Evolutionary conservation across 2,888 invertebrate genomes (phyloP).

Genomic region (Catonia carolina): DNA sequence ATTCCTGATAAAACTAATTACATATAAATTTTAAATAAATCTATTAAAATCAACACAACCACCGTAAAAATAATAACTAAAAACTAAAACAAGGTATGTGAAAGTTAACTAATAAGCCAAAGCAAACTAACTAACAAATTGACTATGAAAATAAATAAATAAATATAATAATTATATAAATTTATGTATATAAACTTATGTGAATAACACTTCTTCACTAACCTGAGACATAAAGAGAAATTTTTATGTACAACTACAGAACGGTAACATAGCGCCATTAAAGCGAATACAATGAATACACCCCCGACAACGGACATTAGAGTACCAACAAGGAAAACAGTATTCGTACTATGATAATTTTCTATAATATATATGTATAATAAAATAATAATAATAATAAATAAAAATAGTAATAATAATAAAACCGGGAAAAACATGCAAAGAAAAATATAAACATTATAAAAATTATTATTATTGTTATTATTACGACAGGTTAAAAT

Average conservation of each 20-base stretch:
- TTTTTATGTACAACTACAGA: conserved; percentile 98
- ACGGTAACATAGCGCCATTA: conserved; percentile 99
- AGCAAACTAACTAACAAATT: too few relatives aligned
- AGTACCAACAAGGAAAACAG: conserved; percentile 94
- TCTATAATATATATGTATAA: conserved; percentile 53
- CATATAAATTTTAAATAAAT: too few relatives aligned
- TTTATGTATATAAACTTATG: too few relatives aligned
- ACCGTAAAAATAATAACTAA: too few relatives aligned
- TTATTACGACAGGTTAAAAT: background rate
- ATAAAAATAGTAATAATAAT: conserved; percentile 17
- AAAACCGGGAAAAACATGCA: background rate
- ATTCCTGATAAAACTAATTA: too few relatives aligned
- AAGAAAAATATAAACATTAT: background rate
- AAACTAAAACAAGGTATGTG: too few relatives aligned
- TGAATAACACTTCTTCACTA: conserved; percentile 55
- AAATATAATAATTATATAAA: too few relatives aligned
- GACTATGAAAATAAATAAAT: too few relatives aligned
- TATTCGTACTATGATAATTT: conserved; percentile 96
- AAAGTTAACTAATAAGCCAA: too few relatives aligned
- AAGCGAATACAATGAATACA: conserved; percentile 97
- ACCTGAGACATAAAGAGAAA: conserved; percentile 98
- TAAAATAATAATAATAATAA: background rate
- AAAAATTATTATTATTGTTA: background rate
- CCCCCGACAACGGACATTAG: conserved; percentile 99
- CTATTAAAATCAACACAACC: too few relatives aligned